Conservation (phyloP, 1,140 invertebrate genomes). For the Nixonia krombeini region DNA sequence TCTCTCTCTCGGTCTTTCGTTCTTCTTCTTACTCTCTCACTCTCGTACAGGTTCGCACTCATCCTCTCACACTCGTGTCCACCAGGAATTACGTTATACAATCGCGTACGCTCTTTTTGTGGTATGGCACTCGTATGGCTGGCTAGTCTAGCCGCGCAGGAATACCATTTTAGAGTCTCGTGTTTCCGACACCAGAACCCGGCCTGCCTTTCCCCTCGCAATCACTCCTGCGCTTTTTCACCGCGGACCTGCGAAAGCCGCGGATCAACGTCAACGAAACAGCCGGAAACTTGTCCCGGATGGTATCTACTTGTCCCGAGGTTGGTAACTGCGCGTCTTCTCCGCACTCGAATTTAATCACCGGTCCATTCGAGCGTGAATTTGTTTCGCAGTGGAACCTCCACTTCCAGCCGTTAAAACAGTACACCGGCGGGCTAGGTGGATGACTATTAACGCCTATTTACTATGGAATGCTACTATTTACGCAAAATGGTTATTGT, state of each 20-base stretch:
- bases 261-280: no score
- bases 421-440: conserved; percentile 51
- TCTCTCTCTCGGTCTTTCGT: no score
- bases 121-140: conserved; percentile 65
- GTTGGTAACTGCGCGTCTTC: background rate
- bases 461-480: conserved; percentile 66
- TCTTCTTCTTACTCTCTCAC: conserved; percentile 14
- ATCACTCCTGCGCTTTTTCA: background rate
- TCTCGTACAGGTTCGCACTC: no score
- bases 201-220: background rate
- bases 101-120: conserved; percentile 45
- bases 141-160: conserved; percentile 56
- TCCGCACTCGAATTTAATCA: background rate
- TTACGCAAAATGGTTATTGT: conserved; percentile 45
- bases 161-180: conserved; percentile 47
- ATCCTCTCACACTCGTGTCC: conserved; percentile 20
- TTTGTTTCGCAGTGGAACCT: background rate
- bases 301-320: background rate
- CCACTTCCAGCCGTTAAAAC: conserved; percentile 18
- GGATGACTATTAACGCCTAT: conserved; percentile 59
- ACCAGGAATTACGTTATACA: background rate
- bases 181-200: conserved; percentile 18
- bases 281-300: no score
- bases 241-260: no score
- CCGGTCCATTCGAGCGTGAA: conserved; percentile 9